Base-by-base conservation (phyloP, 2,888 invertebrate species). In the Eristalinus sepulchralis region DNA sequence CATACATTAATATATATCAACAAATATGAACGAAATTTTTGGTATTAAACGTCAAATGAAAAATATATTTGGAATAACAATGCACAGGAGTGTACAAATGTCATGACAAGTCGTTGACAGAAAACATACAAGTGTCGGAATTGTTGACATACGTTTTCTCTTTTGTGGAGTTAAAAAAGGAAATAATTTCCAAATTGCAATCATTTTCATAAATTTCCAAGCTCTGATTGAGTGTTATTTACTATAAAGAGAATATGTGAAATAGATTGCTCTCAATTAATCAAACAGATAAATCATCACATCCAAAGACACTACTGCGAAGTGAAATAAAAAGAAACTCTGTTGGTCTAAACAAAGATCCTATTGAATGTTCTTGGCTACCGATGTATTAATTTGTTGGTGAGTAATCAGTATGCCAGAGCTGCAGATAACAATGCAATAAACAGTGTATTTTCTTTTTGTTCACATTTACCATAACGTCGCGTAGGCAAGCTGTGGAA, bases 121-220 rank as follows among this genome's bases (percentile, higher is more conserved):
- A 77, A 82, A 60, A 81, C 81, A 62, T 81, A 81, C 62, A 85
- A 85, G 84, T 85, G 24, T 55, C 39, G 17, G 3, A 8, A 27
- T 17, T 85, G 77, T 85, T 85, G 85, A 85, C 85, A 73, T 77
- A 73, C 53, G 55, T 47, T 66, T 85, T 81, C 53, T 68, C 66
- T 72, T 73, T 36, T 60, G 63, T 60, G 67, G n/a, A 66, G 59
- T 68, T 53, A 68, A 66, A 62, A 11, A 59, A 70, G 10, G 47
- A 78, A 67, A 67, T 77, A 73, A 68, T 63, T 55, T 34, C 66
- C 63, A 68, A 75, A 68, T 68, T 68, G 17, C 39, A 63, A 5
- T 53, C 13, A 27, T 22, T 55, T 66, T 55, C 34, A 53, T 6
- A n/a, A 3, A 55, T 55, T 20, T 20, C 59, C n/a, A 34, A 62